phyloP scores from a whole-genome alignment of 2,797 vertebrate genomes.

The Psittacula derbiana region DNA sequence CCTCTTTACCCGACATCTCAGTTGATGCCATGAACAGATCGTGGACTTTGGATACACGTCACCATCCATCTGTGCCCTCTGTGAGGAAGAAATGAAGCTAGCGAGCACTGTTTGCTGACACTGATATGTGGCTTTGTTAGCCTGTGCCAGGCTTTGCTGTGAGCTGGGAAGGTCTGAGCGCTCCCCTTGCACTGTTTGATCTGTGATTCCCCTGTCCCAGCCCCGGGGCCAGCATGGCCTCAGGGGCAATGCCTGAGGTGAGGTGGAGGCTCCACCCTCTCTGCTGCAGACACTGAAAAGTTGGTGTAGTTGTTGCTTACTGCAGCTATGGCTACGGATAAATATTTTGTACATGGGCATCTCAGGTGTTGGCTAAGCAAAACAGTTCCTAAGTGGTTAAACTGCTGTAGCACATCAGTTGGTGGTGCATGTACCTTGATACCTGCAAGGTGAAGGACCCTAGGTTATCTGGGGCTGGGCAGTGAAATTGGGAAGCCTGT shows the following conservation, averaged over 20 bases:
- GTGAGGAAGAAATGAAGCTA: neutral
- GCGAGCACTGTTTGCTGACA: accelerated
- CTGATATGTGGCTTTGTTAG: neutral
- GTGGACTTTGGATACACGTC: neutral
- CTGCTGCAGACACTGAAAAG: neutral
- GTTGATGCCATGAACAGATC: neutral
- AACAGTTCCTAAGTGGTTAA: neutral
- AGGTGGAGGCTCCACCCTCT: neutral
- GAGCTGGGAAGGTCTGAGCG: neutral
- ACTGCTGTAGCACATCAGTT: neutral
- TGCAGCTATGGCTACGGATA: neutral
- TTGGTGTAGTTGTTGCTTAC: neutral
- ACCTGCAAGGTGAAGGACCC: neutral
- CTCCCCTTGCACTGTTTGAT: accelerated
- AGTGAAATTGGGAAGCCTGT: neutral
- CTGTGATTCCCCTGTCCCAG: neutral
- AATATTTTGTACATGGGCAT: neutral
- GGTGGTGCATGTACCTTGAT: accelerated
- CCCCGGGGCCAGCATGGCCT: too few relatives aligned
- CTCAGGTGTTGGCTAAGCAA: neutral
- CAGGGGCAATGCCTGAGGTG: neutral
- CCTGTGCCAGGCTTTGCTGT: neutral
- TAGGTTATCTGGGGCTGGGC: neutral
- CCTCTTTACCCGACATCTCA: neutral
- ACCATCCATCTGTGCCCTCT: accelerated